Conservation (phyloP, 2,113 vertebrate genomes). For the Melanerpes formicivorus region DNA sequence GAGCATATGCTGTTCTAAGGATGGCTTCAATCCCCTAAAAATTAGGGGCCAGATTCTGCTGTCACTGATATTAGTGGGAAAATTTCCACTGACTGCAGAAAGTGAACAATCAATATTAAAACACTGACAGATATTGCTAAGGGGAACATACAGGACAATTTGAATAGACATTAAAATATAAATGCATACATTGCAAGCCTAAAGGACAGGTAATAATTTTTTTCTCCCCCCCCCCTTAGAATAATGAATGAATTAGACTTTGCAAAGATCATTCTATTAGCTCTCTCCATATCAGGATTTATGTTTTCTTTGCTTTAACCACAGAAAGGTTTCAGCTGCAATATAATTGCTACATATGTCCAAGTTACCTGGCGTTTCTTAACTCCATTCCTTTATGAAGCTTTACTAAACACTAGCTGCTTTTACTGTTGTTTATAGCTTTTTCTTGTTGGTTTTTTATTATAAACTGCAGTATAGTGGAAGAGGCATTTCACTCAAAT, state of each 20-base stretch:
- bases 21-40: conserved; percentile 53
- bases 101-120: background rate
- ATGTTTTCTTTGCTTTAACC: background rate
- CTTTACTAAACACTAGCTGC: background rate
- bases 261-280: background rate
- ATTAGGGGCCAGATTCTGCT: background rate
- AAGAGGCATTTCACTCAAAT: background rate
- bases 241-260: background rate
- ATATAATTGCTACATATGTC: background rate
- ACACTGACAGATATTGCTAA: background rate
- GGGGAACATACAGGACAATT: background rate
- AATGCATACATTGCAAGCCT: background rate
- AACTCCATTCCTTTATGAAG: background rate
- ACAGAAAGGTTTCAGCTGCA: background rate
- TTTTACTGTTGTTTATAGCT: background rate
- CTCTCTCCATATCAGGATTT: background rate
- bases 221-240: background rate
- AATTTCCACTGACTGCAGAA: background rate
- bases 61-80: conserved; percentile 19
- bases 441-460: background rate
- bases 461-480: background rate
- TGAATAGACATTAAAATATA: background rate
- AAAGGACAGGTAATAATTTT: background rate
- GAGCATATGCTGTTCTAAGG: conserved; percentile 34
- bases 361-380: background rate